Base-by-base conservation (phyloP, 2,797 vertebrate species). In the Manis javanica region DNA sequence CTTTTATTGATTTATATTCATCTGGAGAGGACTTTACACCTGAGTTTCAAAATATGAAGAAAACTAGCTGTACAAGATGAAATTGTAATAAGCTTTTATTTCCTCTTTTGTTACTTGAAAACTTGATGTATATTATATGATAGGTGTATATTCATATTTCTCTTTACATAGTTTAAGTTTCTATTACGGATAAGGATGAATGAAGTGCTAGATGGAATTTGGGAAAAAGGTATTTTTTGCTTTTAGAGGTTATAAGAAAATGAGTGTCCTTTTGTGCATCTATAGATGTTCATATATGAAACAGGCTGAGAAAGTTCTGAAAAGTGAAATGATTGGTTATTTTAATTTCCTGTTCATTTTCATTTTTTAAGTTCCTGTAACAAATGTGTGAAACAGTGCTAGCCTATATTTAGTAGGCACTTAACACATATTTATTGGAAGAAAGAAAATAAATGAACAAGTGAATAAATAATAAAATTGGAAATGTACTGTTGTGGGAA, bases 81-180 rank as follows among this genome's bases (percentile, higher is more conserved):
- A 93, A 63, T 86, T 51, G 18, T 49, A 75, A 57, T 88, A 61
- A 64, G 37, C 29, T 95, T 64, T 34, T 49, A 37, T 79, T 96
- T 5, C 24, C 29, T 93, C 26, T 96, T 89, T 88, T 34, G 59
- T 90, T 82, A 78, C 49, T 96, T 69, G 31, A 79, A 87, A 90
- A 23, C 14, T 34, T 92, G 71, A 26, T 64, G 34, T 31, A 59
- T 92, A 55, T 81, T 85, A n/a, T 31, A 14, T 91, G 34, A 24
- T 79, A 90, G 42, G 11, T 19, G 78, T 96, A 49, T 61, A 14
- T 77, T 95, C 51, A 39, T 78, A 79, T 49, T 94, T 92, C 46
- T 96, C 55, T 91, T 46, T 82, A 11, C 16, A 29, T 49, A 39
- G 51, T n/a, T 39, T 34, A 53, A 23, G 9, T 92, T 86, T 87